Evolutionary conservation across 2,888 invertebrate species (phyloP).

Genomic region (Deroplatys truncata): DNA sequence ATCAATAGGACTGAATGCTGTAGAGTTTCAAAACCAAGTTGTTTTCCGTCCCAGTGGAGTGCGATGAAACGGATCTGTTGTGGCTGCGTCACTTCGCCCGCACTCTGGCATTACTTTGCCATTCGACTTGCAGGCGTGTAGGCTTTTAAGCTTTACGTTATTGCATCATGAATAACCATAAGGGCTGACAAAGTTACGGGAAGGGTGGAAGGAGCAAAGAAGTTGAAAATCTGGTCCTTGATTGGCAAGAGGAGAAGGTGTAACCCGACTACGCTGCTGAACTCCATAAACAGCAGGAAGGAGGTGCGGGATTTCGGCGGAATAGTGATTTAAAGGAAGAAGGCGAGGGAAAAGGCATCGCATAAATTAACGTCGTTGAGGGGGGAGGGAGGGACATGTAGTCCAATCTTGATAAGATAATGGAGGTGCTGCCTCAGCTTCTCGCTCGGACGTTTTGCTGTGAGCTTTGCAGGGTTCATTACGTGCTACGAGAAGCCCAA

Average conservation of each 20-base stretch:
- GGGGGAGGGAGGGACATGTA: not conserved
- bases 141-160: conserved; percentile 20
- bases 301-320: not conserved
- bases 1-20: too few relatives aligned
- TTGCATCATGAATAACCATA: conserved; percentile 30
- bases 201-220: conserved; percentile 6
- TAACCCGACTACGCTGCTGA: not conserved
- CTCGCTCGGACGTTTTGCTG: not conserved
- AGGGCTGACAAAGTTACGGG: conserved; percentile 24
- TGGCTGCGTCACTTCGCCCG: not conserved
- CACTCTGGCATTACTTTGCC: not conserved
- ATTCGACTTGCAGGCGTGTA: conserved; percentile 5
- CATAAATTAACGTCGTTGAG: not conserved
- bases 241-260: not conserved
- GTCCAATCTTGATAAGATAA: not conserved
- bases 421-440: not conserved
- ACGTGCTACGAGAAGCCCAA: not conserved
- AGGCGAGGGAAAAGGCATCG: not conserved
- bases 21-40: too few relatives aligned
- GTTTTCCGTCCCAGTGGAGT: too few relatives aligned
- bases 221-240: conserved; percentile 4
- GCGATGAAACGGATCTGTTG: not conserved
- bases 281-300: not conserved
- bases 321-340: too few relatives aligned
- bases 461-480: not conserved